Evolutionary conservation across 1,140 invertebrate species (phyloP), one percentile per base, ranked within the genome.

Genomic region (Aphaenogaster ashmeadi): DNA sequence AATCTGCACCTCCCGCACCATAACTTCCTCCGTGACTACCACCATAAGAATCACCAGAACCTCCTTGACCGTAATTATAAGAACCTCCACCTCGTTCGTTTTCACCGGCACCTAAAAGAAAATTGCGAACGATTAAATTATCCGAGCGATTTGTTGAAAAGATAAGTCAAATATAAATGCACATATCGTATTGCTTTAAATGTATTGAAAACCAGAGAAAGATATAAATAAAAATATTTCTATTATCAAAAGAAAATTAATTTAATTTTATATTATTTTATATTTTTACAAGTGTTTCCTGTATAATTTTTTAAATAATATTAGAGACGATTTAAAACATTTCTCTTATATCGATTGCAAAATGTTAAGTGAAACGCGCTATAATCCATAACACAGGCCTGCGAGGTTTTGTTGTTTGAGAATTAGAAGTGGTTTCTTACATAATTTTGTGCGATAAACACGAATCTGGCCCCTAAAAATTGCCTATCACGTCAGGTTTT

Each of bases 61-160:
- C 13, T 41, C 52, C 36, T 71, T 64, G 83, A 15, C 47, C 21
- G 15, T 58, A 56, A 33, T 33, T 36, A 27, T 80, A 60, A 36
- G 71, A 44, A 18, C 52, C 18, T 54, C 66, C 67, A 60, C 67
- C 54, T 75, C 69, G 80, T 1, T 84, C 80, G 7, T 13, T 74
- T 36, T 84, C 80, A 27, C 54, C 56, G 54, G 38, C 67, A 38
- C 80, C 80, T 84, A 52, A 50, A 74, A 27, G 13, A 50, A 62
- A 60, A 56, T 71, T 13, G 7, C 7, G 1, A 41, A 44, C 5
- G 15, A 71, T 71, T 56, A 33, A 13, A 18, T 33, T 69, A 18
- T 47, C 21, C 3, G 8, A 60, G 27, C 27, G 7, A 44, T 56
- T 56, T 18, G 11, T 41, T 41, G 11, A 44, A 15, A 47, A n/a